Conservation (phyloP, 1,140 invertebrate genomes). For the Papilio aristodemus region DNA sequence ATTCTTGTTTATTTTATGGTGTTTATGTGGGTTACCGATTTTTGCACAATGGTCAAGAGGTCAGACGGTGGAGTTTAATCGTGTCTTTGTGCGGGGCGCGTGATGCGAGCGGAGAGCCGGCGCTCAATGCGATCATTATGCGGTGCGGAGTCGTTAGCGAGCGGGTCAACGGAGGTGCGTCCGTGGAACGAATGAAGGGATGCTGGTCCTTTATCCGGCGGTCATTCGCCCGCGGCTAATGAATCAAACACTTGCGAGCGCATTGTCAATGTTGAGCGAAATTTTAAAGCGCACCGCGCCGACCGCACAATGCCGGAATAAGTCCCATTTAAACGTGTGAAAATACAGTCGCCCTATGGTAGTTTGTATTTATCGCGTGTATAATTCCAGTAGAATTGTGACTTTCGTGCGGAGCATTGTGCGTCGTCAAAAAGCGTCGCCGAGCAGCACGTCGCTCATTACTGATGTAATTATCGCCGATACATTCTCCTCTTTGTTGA, state of each 20-base stretch:
- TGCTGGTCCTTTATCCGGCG: constrained; percentile 67
- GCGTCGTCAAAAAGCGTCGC: constrained; percentile 48
- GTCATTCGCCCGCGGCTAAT: constrained; percentile 74
- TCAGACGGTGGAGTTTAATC: constrained; percentile 51
- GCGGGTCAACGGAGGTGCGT: constrained; percentile 68
- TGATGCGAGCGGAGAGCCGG: constrained; percentile 53
- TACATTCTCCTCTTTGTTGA: constrained; percentile 17
- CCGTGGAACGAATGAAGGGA: constrained; percentile 67
- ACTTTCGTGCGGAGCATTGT: constrained; percentile 47
- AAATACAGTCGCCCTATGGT: constrained; percentile 52
- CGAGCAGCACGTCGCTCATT: constrained; percentile 47
- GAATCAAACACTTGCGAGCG: constrained; percentile 71
- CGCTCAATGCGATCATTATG: constrained; percentile 70
- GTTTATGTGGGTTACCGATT: constrained; percentile 67
- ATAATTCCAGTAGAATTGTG: constrained; percentile 36
- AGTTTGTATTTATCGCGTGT: constrained; percentile 42
- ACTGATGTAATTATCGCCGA: constrained; percentile 39
- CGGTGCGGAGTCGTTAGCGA: constrained; percentile 69
- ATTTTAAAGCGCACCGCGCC: constrained; percentile 64
- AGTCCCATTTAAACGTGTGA: constrained; percentile 74
- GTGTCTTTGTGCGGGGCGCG: constrained; percentile 45
- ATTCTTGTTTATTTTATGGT: constrained; percentile 60
- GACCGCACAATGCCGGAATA: constrained; percentile 70
- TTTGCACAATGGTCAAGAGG: constrained; percentile 54
- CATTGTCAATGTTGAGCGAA: constrained; percentile 75